phyloP scores from a whole-genome alignment of 1,140 invertebrate species.

The Venturia canescens region DNA sequence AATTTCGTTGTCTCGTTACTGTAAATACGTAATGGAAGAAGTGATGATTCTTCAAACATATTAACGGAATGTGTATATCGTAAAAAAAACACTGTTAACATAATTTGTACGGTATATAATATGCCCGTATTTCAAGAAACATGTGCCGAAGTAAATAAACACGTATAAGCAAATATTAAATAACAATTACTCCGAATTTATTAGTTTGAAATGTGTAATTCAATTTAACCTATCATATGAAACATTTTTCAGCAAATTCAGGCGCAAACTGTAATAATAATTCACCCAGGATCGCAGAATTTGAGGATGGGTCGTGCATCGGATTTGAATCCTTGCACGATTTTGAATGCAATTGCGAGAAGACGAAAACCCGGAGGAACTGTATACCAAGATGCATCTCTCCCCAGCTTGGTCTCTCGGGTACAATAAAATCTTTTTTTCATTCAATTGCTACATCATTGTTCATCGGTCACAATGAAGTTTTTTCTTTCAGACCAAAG shows the following conservation, averaged over 20 bases:
- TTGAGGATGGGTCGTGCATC: conserved; percentile 93
- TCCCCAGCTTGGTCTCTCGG: conserved; percentile 80
- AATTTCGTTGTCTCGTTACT: too few relatives aligned
- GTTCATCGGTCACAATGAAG: conserved; percentile 7
- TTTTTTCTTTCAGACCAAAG: conserved; percentile 77
- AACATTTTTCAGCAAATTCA: conserved; percentile 80
- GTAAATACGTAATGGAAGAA: too few relatives aligned
- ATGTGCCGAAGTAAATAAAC: conserved; percentile 66
- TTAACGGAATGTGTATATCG: too few relatives aligned
- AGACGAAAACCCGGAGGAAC: conserved; percentile 78
- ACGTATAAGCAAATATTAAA: conserved; percentile 28
- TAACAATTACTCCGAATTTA: conserved; percentile 27
- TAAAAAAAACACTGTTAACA: conserved; percentile 3
- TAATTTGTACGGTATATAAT: conserved; percentile 34
- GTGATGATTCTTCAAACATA: too few relatives aligned
- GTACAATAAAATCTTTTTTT: conserved; percentile 61
- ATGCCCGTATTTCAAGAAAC: conserved; percentile 75
- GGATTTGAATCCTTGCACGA: conserved; percentile 89
- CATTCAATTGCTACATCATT: background rate
- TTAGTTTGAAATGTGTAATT: background rate
- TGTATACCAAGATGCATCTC: conserved; percentile 81
- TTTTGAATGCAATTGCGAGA: conserved; percentile 92
- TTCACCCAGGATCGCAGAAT: conserved; percentile 95
- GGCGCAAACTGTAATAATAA: conserved; percentile 91
- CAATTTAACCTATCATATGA: conserved; percentile 34